Conservation (phyloP, 1,140 invertebrate genomes). For the Littorina saxatilis region DNA sequence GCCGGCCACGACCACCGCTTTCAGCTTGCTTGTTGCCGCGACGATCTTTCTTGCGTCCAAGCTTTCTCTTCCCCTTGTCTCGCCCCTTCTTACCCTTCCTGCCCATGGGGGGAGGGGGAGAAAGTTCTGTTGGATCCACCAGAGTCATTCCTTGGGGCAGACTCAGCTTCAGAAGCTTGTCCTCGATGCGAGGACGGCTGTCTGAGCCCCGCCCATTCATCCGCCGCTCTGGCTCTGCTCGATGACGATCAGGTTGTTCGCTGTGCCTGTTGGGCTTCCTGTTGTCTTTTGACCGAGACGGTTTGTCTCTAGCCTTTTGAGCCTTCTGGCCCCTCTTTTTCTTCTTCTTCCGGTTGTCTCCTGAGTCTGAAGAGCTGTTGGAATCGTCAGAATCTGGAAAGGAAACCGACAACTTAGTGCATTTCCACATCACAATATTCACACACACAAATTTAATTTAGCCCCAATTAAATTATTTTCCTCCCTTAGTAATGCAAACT, state of each 20-base stretch:
- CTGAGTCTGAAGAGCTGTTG: constrained; percentile 28
- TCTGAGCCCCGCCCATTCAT: neutral
- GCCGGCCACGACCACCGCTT: neutral
- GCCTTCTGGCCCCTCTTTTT: constrained; percentile 39
- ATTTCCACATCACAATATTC: too few species aligned
- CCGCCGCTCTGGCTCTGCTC: neutral
- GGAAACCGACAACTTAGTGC: too few species aligned
- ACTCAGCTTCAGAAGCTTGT: constrained; percentile 34
- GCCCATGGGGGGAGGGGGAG: neutral
- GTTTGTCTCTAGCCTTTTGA: constrained; percentile 54
- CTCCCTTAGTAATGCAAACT: too few species aligned
- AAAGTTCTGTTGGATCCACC: neutral
- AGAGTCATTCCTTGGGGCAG: constrained; percentile 13
- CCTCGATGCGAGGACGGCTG: constrained; percentile 22
- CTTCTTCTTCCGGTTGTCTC: constrained; percentile 9
- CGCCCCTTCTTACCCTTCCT: neutral
- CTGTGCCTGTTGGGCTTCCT: neutral
- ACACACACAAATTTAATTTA: too few species aligned
- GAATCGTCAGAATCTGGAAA: constrained; percentile 36
- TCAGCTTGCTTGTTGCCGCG: too few species aligned
- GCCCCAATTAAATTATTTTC: too few species aligned
- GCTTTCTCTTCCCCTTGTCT: neutral
- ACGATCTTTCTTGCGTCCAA: neutral
- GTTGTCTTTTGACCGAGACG: constrained; percentile 24
- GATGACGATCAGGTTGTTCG: neutral